Evolutionary conservation across 2,113 vertebrate species (phyloP), one percentile per base, ranked within the genome.

Genomic region (Hemicordylus capensis): DNA sequence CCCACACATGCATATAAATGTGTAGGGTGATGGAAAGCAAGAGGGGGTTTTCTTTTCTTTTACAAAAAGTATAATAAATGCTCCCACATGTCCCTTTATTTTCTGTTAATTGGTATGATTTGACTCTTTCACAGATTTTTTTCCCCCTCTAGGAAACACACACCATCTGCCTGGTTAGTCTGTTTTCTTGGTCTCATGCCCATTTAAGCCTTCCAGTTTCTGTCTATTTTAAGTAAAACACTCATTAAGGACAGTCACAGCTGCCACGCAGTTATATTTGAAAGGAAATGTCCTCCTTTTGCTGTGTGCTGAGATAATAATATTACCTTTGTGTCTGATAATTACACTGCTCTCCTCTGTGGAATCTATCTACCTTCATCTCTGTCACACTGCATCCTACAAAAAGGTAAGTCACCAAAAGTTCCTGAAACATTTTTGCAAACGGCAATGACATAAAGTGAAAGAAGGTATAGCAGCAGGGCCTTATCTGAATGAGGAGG

Each of bases 141-240:
- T 93, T 87, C 92, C 76, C 89, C 58, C 79, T 83, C 61, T 81
- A 89, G 88, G 83, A 95, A 94, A 94, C 78, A 94, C n/a, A 84
- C 63, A 90, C 84, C 87, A 94, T 89, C 89, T 95, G 86, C 56
- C 85, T 87, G 58, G 83, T 91, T 94, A 90, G 81, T 88, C 83
- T 93, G 58, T 88, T 92, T 95, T 91, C 92, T 94, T 91, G 91
- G 89, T 89, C 89, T 83, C 2, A 9, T 89, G 82, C 88, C 89
- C 83, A 89, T 87, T 91, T 85, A 54, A 31, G 51, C 75, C 84
- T 88, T 93, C 91, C 89, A 89, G 81, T 89, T 93, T 89, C 80
- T 91, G 73, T 92, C 80, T 93, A 15, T 93, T 94, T 93, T 89
- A 89, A 90, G 87, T 51, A 92, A 91, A 74, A 79, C 28, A 85